Percentiles rank a stretch among this genome's conserved stretches.
These are phyloP conservation scores for Amiota minor DNA, from an alignment of 2,888 invertebrate species.

Conservation along the genomic window DNA sequence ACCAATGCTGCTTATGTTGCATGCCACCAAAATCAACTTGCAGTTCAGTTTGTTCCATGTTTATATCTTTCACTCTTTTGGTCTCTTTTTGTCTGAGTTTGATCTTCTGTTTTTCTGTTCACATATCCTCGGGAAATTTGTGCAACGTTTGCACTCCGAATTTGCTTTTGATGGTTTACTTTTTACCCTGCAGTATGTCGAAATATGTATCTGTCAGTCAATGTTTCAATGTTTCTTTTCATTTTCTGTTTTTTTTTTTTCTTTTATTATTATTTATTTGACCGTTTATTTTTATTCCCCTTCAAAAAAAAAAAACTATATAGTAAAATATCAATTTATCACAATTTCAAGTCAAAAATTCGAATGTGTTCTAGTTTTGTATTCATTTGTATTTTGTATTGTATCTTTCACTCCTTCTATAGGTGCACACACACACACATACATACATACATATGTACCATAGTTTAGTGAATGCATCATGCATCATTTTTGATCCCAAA, in stretches of 20 bases:
- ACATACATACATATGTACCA: background rate
- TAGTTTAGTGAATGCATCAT: slow-evolving; percentile 25
- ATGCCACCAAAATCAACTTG: too few species aligned
- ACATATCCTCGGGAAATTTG: slow-evolving; percentile 57
- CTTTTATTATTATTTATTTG: slow-evolving; percentile 40
- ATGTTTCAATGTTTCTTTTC: slow-evolving; percentile 45
- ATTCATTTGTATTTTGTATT: slow-evolving; percentile 25
- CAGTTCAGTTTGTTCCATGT: background rate
- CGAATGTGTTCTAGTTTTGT: slow-evolving; percentile 28
- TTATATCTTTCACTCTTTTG: slow-evolving; percentile 35
- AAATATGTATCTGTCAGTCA: background rate
- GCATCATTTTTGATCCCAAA: slow-evolving; percentile 23
- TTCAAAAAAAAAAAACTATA: too few species aligned
- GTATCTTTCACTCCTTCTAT: background rate
- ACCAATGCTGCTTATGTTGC: slow-evolving; percentile 39
- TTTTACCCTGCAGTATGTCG: slow-evolving; percentile 45
- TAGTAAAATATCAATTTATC: slow-evolving; percentile 57
- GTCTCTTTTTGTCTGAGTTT: slow-evolving; percentile 41
- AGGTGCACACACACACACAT: too few species aligned
- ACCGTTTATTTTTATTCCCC: too few species aligned
- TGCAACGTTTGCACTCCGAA: slow-evolving; percentile 38
- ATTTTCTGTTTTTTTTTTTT: slow-evolving; percentile 47
- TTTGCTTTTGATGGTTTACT: slow-evolving; percentile 36
- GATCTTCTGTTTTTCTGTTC: slow-evolving; percentile 30
- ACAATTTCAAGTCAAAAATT: slow-evolving; percentile 51